Evolutionary conservation across 2,113 vertebrate genomes (phyloP).

Genomic region (Grus americana): DNA sequence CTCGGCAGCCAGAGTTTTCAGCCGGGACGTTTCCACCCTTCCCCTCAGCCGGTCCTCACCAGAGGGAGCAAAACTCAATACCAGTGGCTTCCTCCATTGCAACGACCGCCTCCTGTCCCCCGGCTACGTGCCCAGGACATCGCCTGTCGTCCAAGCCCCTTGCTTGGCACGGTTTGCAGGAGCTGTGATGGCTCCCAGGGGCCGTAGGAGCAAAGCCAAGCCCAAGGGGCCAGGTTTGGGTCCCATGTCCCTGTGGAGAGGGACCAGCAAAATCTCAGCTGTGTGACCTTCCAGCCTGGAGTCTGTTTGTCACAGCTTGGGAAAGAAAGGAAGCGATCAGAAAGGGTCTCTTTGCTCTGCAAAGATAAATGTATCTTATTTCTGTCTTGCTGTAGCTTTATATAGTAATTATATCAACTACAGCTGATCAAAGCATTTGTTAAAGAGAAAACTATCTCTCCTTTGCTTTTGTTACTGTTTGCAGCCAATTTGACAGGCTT

Average conservation of each 20-base stretch:
- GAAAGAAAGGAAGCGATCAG: conserved; percentile 60
- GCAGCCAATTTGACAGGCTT: conserved; percentile 78
- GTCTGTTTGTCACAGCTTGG: conserved; percentile 26
- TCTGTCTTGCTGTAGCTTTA: conserved; percentile 76
- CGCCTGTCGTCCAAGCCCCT: not conserved
- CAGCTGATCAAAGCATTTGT: conserved; percentile 82
- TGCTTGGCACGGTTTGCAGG: accelerated
- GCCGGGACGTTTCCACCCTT: not conserved
- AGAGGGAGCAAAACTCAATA: not conserved
- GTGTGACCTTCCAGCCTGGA: conserved; percentile 15
- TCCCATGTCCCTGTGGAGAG: accelerated
- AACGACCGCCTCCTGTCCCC: not conserved
- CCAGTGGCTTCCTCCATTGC: not conserved
- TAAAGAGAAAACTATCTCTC: conserved; percentile 78
- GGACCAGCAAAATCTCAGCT: not conserved
- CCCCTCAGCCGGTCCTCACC: not conserved
- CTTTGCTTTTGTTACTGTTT: conserved; percentile 76
- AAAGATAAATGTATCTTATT: conserved; percentile 72
- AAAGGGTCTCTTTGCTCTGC: conserved; percentile 65
- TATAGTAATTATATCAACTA: conserved; percentile 81
- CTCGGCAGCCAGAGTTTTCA: not conserved
- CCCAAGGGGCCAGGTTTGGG: not conserved
- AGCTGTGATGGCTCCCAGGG: not conserved
- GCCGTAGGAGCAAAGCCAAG: not conserved
- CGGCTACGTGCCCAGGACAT: not conserved